Evolutionary conservation across 2,888 invertebrate species (phyloP).

Genomic region (Portevinia maculata): DNA sequence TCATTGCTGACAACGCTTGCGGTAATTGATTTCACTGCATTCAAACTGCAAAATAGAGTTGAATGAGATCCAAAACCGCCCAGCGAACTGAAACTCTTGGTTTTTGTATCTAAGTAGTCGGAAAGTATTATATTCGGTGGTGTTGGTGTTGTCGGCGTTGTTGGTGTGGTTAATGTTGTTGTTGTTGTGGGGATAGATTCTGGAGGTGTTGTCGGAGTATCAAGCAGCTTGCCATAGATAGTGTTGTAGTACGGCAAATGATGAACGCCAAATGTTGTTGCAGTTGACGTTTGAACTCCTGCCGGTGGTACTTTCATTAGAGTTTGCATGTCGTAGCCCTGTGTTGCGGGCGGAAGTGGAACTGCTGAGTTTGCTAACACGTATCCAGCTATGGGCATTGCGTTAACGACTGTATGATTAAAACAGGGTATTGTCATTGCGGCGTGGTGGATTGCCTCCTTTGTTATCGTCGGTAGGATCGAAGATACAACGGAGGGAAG

Average conservation of each 20-base stretch:
- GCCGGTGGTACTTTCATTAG: conserved; percentile 63
- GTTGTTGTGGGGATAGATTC: conserved; percentile 74
- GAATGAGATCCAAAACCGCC: conserved; percentile 76
- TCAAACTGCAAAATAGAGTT: conserved; percentile 75
- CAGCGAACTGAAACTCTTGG: conserved; percentile 77
- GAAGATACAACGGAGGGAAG: not conserved
- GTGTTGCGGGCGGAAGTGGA: conserved; percentile 76
- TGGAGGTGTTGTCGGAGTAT: conserved; percentile 78
- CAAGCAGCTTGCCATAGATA: conserved; percentile 84
- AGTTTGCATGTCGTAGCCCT: conserved; percentile 68
- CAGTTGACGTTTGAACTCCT: conserved; percentile 4
- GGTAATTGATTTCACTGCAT: conserved; percentile 24
- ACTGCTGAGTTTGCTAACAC: conserved; percentile 73
- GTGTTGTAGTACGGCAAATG: conserved; percentile 81
- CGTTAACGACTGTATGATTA: conserved; percentile 62
- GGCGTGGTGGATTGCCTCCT: conserved; percentile 58
- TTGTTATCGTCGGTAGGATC: not conserved
- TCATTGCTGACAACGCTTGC: conserved; percentile 4
- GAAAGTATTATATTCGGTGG: conserved; percentile 77
- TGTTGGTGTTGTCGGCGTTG: conserved; percentile 79
- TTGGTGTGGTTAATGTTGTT: conserved; percentile 75
- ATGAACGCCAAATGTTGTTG: conserved; percentile 63
- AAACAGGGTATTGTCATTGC: conserved; percentile 75
- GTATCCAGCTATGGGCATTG: conserved; percentile 73
- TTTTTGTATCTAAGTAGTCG: conserved; percentile 81